Evolutionary conservation across 2,888 invertebrate species (phyloP).

Genomic region (Acrobasis consociella): DNA sequence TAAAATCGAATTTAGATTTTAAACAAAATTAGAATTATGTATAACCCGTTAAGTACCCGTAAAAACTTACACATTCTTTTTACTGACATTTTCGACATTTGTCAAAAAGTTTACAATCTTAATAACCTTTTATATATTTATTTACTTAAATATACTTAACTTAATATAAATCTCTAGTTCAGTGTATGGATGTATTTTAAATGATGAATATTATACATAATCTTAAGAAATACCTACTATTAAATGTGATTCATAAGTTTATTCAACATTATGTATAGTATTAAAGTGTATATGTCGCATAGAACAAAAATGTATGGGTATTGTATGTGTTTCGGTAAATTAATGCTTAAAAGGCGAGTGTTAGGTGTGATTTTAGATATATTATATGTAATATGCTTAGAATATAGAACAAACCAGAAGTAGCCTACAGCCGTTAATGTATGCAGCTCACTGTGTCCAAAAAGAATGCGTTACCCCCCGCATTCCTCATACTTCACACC

Average conservation of each 20-base stretch:
- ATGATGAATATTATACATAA: conserved; percentile 41
- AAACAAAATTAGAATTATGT: conserved; percentile 24
- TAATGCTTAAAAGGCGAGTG: conserved; percentile 43
- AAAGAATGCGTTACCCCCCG: no score
- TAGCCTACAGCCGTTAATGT: no score
- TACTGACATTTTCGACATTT: conserved; percentile 17
- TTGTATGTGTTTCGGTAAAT: conserved; percentile 34
- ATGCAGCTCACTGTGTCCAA: no score
- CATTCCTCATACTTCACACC: no score
- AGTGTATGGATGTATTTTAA: conserved; percentile 47
- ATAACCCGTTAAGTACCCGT: conserved; percentile 13
- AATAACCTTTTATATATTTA: conserved; percentile 21
- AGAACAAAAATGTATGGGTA: conserved; percentile 41
- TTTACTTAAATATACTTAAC: conserved; percentile 20
- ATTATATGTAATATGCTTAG: no score
- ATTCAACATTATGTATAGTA: conserved; percentile 42
- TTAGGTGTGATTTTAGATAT: conserved; percentile 46
- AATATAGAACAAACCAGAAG: no score
- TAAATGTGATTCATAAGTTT: conserved; percentile 71
- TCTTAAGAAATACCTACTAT: conserved; percentile 43
- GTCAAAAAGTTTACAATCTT: conserved; percentile 19
- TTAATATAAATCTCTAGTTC: conserved; percentile 36
- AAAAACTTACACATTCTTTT: conserved; percentile 14
- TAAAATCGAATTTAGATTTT: conserved; percentile 34
- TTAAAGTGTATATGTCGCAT: conserved; percentile 40